Evolutionary conservation across 2,113 vertebrate species (phyloP).

Genomic region (Cynopterus brachyotis): DNA sequence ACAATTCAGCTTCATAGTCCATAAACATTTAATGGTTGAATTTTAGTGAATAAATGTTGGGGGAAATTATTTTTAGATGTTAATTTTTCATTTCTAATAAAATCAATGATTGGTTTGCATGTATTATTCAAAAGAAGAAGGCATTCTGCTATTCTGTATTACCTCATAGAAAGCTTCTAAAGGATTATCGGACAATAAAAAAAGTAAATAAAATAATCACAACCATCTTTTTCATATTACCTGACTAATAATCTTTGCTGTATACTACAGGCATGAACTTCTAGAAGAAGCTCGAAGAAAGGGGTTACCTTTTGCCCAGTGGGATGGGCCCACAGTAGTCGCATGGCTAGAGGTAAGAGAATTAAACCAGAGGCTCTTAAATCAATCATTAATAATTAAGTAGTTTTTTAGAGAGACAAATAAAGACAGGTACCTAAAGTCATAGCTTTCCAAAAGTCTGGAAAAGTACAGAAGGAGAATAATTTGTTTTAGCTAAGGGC

Average conservation of each 20-base stretch:
- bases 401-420: not conserved
- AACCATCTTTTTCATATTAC: not conserved
- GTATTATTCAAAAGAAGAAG: constrained; percentile 11
- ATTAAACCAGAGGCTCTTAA: not conserved
- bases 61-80: constrained; percentile 4
- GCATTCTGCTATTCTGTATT: not conserved
- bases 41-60: not conserved
- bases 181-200: not conserved
- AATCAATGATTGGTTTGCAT: not conserved
- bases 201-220: not conserved
- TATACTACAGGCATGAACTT: constrained; percentile 93
- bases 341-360: constrained; percentile 95
- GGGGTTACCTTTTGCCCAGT: constrained; percentile 98
- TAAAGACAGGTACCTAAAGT: not conserved
- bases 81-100: not conserved
- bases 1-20: not conserved
- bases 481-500: not conserved
- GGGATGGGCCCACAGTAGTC: constrained; percentile 98
- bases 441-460: not conserved
- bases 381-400: not conserved
- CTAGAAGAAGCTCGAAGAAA: constrained; percentile 98
- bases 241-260: constrained; percentile 66
- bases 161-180: not conserved
- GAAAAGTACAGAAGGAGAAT: not conserved
- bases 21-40: not conserved